Evolutionary conservation across 2,797 vertebrate genomes (phyloP), one percentile per base, ranked within the genome.

Genomic region (Microctenopoma stevenorrisi): DNA sequence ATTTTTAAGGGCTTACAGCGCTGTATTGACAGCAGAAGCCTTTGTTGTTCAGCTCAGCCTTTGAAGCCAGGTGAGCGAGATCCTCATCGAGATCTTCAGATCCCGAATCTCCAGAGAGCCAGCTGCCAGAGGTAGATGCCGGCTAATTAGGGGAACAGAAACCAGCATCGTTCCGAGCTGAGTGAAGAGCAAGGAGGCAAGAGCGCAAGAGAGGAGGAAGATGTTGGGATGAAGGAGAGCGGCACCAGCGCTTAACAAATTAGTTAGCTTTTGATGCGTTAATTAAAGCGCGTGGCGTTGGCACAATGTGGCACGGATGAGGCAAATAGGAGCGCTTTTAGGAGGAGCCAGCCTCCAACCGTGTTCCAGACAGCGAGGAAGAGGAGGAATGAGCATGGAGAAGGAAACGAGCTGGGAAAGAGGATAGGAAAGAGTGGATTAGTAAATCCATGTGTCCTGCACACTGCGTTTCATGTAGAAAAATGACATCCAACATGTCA

Each of bases 181-280:
- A 71, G 76, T 10, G 53, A 73, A 54, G 64, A 76, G 79, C 61
- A 47, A 48, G 64, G 35, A 78, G 86, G 74, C 68, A 50, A 67
- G 54, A 61, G 44, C 50, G 57, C n/a, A 12, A 68, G 74, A 55
- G 68, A 64, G 4, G 37, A 64, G 66, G 46, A 33, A 16, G 54
- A 73, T 42, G 77, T 74, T 80, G 73, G 76, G 78, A 86, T 79
- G 77, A 76, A 74, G 82, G 79, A 69, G 67, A 46, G 64, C 10
- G 68, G 64, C 52, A 66, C 28, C 55, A n/a, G 51, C 33, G 79
- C 83, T 88, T 83, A 74, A 76, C 81, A 85, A 89, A 88, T 88
- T 89, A 82, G 68, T 76, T 54, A 82, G 86, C 86, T 88, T 92
- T 91, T 91, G 90, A 93, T 91, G 83, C 89, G 82, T 87, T 87